phyloP scores from a whole-genome alignment of 2,113 vertebrate species.

The Neodontobutis hainanensis region DNA sequence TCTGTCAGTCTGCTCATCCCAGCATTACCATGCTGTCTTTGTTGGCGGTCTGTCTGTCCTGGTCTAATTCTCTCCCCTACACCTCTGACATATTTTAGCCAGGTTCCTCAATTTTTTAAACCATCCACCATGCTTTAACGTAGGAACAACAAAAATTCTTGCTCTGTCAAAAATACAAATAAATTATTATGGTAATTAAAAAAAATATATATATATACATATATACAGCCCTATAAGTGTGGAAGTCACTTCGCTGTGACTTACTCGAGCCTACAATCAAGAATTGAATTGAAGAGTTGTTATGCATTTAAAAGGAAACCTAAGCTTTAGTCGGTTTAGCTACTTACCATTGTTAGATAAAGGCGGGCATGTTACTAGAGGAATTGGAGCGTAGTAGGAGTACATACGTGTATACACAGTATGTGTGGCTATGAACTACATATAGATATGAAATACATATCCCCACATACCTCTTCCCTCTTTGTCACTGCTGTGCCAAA shows the following conservation, averaged over 20 bases:
- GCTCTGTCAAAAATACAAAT: slow-evolving; percentile 25
- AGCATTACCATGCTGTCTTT: slow-evolving; percentile 71
- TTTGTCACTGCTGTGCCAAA: slow-evolving; percentile 51
- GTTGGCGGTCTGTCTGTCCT: slow-evolving; percentile 70
- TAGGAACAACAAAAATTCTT: slow-evolving; percentile 41
- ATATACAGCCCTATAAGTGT: slow-evolving; percentile 32
- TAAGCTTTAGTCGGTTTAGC: slow-evolving; percentile 60
- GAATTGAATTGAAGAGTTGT: slow-evolving; percentile 53
- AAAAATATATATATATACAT: not conserved
- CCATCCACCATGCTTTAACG: slow-evolving; percentile 32
- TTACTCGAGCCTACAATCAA: slow-evolving; percentile 60
- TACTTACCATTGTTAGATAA: slow-evolving; percentile 68
- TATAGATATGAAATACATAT: too few species aligned
- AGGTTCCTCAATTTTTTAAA: slow-evolving; percentile 43
- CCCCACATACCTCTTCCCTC: slow-evolving; percentile 18
- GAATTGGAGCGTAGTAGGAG: slow-evolving; percentile 40
- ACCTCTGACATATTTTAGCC: slow-evolving; percentile 56
- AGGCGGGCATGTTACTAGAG: slow-evolving; percentile 63
- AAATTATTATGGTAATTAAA: too few species aligned
- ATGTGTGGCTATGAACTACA: not conserved
- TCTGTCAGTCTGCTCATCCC: slow-evolving; percentile 71
- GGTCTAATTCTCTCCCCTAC: slow-evolving; percentile 61
- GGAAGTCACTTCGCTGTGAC: slow-evolving; percentile 57
- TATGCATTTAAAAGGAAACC: slow-evolving; percentile 54
- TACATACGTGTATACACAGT: slow-evolving; percentile 58